These are phyloP conservation scores for Leistus spinibarbis DNA, from an alignment of 2,888 invertebrate genomes.

Conservation along the genomic window DNA sequence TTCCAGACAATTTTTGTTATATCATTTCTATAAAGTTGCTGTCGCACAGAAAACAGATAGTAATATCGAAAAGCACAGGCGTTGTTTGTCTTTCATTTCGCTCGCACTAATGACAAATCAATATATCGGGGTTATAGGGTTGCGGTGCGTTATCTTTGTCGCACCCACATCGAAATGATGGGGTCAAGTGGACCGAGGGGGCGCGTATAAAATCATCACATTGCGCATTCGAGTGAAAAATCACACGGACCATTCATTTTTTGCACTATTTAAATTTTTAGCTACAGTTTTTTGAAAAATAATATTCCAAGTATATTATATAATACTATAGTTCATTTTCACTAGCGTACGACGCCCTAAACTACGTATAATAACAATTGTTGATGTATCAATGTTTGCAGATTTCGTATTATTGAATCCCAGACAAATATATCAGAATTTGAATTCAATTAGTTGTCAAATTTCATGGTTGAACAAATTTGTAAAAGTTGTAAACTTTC, in stretches of 20 bases:
- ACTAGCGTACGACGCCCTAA: too few species aligned
- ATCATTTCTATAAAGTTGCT: too few species aligned
- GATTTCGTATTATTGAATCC: too few species aligned
- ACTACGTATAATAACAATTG: too few species aligned
- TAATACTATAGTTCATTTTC: too few species aligned
- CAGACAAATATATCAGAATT: too few species aligned
- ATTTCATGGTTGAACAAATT: too few species aligned
- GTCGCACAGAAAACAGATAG: not conserved
- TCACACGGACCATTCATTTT: not conserved
- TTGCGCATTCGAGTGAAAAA: not conserved
- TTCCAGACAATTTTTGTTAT: not conserved
- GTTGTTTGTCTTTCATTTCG: constrained; percentile 17
- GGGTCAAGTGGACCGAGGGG: constrained; percentile 3
- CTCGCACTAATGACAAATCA: constrained; percentile 14
- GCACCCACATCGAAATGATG: not conserved
- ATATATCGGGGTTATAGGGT: constrained; percentile 1
- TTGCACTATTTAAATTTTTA: not conserved
- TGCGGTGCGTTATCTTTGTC: not conserved
- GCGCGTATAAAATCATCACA: not conserved
- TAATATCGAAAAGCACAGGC: not conserved
- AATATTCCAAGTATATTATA: too few species aligned
- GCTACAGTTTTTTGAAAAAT: too few species aligned
- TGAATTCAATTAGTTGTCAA: too few species aligned
- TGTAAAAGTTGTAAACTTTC: too few species aligned
- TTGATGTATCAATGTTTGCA: too few species aligned